Base-by-base conservation (phyloP, 2,888 invertebrate genomes). In the Auanema sp. region DNA sequence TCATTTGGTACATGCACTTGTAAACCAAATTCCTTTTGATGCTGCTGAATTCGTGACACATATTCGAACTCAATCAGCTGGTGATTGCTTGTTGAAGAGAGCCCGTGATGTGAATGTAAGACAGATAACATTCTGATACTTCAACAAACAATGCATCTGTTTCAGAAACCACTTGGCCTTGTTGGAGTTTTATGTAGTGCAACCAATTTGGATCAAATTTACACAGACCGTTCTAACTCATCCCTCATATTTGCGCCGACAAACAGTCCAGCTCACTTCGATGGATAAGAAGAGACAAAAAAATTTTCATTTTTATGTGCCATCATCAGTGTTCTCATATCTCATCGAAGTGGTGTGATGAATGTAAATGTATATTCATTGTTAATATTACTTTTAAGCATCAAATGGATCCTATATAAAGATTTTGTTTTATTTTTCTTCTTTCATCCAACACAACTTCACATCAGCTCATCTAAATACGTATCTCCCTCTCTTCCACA, bases 251-350 rank as follows among this genome's bases (percentile, higher is more conserved):
- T 47, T 41, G 56, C 62, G 25, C 62, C 62, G 11, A 62, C 62
- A 42, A 62, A 62, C 57, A 57, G 57, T 24, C 62, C 62, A 2
- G 62, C 50, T 62, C 62, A 62, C 25, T 62, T 62, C 50, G 62
- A 62, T 33, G 62, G 62, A 62, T 62, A 57, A 62, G 43, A 40
- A 23, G 8, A 47, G 8, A 33, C 4, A 33, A 62, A 58, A 24
- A 55, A n/a, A 24, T 23, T 8, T 33, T 41, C 14, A 4, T 18
- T 33, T 33, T 10, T 40, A 10, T 40, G 3, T 33, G 33, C 33
- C 33, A 33, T 33, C 33, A 33, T 33, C 33, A 33, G 8, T 33
- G 33, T 33, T 3, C 8, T n/a, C n/a, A n/a, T 33, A 8, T 33
- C 33, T 33, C 8, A 3, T 33, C 33, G 3, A 33, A 33, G 33